phyloP scores from a whole-genome alignment of 2,888 invertebrate species.

The Cerceris ruficornis region DNA sequence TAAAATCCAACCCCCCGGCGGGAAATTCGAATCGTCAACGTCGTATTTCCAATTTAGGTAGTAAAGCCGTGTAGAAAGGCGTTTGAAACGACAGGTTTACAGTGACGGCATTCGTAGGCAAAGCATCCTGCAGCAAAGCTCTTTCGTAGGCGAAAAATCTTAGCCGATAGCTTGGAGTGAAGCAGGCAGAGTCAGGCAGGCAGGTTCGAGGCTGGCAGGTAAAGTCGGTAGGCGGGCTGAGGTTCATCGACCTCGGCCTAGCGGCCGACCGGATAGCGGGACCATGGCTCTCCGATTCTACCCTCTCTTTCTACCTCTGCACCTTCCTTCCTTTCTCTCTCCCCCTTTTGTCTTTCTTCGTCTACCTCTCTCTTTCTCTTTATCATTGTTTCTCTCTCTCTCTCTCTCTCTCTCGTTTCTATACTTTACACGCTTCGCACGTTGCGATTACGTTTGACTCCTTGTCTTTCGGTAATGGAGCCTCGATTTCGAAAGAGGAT shows the following conservation, averaged over 20 bases:
- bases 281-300: slow-evolving; percentile 80
- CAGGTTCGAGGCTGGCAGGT: slow-evolving; percentile 73
- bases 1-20: too few relatives aligned
- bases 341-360: background rate
- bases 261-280: slow-evolving; percentile 82
- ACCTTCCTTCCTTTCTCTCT: slow-evolving; percentile 22
- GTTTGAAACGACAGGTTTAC: background rate
- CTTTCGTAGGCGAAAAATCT: slow-evolving; percentile 47
- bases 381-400: slow-evolving; percentile 26
- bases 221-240: slow-evolving; percentile 81
- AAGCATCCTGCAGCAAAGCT: slow-evolving; percentile 19
- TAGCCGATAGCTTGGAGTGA: slow-evolving; percentile 26
- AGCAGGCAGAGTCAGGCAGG: slow-evolving; percentile 52
- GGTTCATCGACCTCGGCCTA: slow-evolving; percentile 80
- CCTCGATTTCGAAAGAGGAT: background rate
- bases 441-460: slow-evolving; percentile 5
- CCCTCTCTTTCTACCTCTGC: slow-evolving; percentile 63
- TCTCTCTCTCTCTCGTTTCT: slow-evolving; percentile 12
- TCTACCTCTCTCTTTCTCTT: slow-evolving; percentile 2
- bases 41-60: background rate
- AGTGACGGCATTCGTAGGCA: background rate
- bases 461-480: slow-evolving; percentile 11
- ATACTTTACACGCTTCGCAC: slow-evolving; percentile 8
- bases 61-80: background rate
- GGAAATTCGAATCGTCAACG: too few relatives aligned